Base-by-base conservation (phyloP, 2,888 invertebrate genomes). In the Galerucella calmariensis region DNA sequence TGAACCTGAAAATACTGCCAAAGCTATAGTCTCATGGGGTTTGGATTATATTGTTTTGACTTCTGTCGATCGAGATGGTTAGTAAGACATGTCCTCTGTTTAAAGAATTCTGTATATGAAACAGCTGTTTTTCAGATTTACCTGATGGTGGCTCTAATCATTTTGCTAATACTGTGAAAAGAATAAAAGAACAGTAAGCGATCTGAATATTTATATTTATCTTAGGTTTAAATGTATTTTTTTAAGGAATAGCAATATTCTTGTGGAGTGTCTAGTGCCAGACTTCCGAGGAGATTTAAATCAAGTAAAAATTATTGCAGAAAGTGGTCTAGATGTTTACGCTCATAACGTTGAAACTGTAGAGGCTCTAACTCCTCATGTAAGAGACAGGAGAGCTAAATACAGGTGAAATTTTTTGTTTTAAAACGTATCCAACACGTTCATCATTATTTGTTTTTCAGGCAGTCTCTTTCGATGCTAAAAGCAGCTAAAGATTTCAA, bases 301-400 rank as follows among this genome's bases (percentile, higher is more conserved):
- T 6, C 91, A 93, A 81, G 93, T 99, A 0, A 90, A 90, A 83
- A 91, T 88, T 0, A 93, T 99, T 73, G 96, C 94, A 0, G 86
- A 89, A 20, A 93, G 95, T 74, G 97, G 97, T 0, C 89, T 99
- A 0, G 98, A 99, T 88, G 99, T 99, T 51, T 99, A 95, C 87
- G 99, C 99, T 0, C 99, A 99, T 87, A 99, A 99, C 87, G 94
- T 99, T 53, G 99, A 99, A 90, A 99, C 99, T 0, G 98, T 98
- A 0, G 96, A 96, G 84, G 89, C 92, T 77, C 88, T 98, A 51
- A 98, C 98, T 62, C 95, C 95, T 5, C 94, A 93, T 85, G 98
- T 99, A 0, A 90, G 99, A 75, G 99, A 99, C 86, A 93, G 95
- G 41, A 90, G 99, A 75, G 99, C 99, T 12, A 93, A 93, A 88